Evolutionary conservation across 2,888 invertebrate species (phyloP), one percentile per base, ranked within the genome.

Genomic region (Amphiduros pacificus): DNA sequence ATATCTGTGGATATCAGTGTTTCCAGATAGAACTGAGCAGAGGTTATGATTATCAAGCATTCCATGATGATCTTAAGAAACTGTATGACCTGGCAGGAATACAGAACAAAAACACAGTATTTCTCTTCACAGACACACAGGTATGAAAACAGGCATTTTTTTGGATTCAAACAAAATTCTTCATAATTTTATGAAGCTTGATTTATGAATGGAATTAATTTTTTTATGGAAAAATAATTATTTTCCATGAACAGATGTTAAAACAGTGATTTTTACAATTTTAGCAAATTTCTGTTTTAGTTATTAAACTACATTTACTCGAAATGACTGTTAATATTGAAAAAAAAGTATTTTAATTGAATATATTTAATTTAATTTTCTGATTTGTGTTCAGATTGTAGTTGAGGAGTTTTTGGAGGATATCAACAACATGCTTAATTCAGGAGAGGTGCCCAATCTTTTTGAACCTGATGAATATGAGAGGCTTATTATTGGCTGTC

Each of bases 381-480:
- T n/a, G n/a, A n/a, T n/a, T n/a, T n/a, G n/a, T n/a, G n/a, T n/a
- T n/a, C 62, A 94, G 84, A 93, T 94, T 71, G 90, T 92, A 0
- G 88, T 90, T 62, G 94, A 94, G 77, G 93, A 92, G 77, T 94
- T 94, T 79, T 84, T 94, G 0, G 94, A 94, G 79, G 94, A 94
- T 73, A 91, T 94, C 54, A 94, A 94, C 78, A 94, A 94, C 75
- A 91, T 94, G 77, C 85, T 94, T 0, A 94, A 94, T 82, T 93
- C 94, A 11, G 94, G 92, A 53, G 94, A 94, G 78, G 93, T 94
- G 1, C 94, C 94, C 0, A 94, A 93, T 84, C 84, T 94, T n/a
- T 93, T 83, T 72, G 81, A 82, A 59, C 87, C 91, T 0, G 94
- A 94, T 74, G 90, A 93, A 61, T 90, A 89, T 74, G 94, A 94